Percentiles rank a stretch among this genome's conserved stretches.
Conservation (phyloP, 1,140 invertebrate genomes). For the Cyphomyrmex costatus region DNA sequence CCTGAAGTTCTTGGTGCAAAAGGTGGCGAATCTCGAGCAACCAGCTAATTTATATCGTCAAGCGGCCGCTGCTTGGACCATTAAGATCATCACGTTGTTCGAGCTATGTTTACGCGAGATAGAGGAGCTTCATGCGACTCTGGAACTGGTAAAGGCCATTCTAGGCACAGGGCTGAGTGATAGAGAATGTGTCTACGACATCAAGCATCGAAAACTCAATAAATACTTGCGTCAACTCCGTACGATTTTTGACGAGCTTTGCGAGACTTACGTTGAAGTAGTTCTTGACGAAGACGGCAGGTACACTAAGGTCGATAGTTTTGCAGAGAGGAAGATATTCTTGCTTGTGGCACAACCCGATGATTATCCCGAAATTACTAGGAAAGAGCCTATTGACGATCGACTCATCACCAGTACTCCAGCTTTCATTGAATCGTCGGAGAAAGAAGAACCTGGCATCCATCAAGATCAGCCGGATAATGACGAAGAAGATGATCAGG, state of each 20-base stretch:
- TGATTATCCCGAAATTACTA: constrained; percentile 87
- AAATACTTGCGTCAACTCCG: constrained; percentile 79
- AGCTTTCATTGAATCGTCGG: background rate
- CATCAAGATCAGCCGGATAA: constrained; percentile 33
- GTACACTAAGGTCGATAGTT: constrained; percentile 87
- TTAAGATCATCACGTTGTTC: constrained; percentile 95
- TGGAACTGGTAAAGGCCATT: constrained; percentile 90
- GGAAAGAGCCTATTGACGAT: constrained; percentile 75
- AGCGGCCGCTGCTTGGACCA: constrained; percentile 96
- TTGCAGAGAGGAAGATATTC: constrained; percentile 89
- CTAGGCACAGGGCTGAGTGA: constrained; percentile 79
- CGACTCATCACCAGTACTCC: constrained; percentile 41
- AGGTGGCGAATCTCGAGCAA: constrained; percentile 94
- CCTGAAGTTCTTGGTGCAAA: constrained; percentile 97
- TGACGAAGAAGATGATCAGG: constrained; percentile 65
- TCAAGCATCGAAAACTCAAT: constrained; percentile 68
- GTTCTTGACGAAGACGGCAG: constrained; percentile 88
- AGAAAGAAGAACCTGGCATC: background rate
- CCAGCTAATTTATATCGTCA: constrained; percentile 97
- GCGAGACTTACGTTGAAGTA: constrained; percentile 89
- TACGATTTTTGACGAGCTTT: constrained; percentile 88
- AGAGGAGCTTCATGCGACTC: constrained; percentile 87
- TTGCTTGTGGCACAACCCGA: constrained; percentile 89
- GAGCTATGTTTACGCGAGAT: constrained; percentile 88
- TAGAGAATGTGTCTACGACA: constrained; percentile 51